phyloP scores from a whole-genome alignment of 2,797 vertebrate species.

The Lacerta agilis region DNA sequence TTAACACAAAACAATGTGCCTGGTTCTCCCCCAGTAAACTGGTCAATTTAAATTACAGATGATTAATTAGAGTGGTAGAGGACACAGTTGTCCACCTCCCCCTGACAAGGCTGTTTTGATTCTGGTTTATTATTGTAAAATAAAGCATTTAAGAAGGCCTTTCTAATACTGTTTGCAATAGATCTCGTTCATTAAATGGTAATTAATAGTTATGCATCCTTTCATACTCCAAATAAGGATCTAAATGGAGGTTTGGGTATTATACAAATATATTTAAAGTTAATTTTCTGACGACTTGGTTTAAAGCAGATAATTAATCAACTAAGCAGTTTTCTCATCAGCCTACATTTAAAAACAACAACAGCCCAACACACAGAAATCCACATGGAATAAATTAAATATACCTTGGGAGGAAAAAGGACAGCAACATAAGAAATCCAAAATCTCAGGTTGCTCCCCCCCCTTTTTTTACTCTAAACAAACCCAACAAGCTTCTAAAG shows the following conservation, averaged over 20 bases:
- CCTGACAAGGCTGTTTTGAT: neutral
- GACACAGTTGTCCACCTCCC: neutral
- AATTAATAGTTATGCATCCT: neutral
- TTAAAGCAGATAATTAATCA: neutral
- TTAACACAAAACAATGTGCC: neutral
- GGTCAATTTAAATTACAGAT: neutral
- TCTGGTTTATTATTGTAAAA: neutral
- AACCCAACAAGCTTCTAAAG: constrained; percentile 37
- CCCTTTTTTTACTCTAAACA: neutral
- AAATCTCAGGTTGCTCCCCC: constrained; percentile 24
- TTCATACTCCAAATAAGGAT: neutral
- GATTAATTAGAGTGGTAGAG: neutral
- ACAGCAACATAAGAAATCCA: constrained; percentile 10
- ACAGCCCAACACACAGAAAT: neutral
- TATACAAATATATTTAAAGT: neutral
- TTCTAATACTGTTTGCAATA: too few species aligned
- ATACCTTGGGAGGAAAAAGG: neutral
- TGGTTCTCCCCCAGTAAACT: neutral
- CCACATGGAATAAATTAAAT: neutral
- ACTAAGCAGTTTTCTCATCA: neutral
- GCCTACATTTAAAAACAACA: neutral
- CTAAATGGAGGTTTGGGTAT: neutral
- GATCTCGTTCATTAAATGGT: neutral
- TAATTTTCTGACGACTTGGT: neutral
- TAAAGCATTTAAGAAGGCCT: neutral